Conservation (phyloP, 1,140 invertebrate genomes). For the Prorops nasuta region DNA sequence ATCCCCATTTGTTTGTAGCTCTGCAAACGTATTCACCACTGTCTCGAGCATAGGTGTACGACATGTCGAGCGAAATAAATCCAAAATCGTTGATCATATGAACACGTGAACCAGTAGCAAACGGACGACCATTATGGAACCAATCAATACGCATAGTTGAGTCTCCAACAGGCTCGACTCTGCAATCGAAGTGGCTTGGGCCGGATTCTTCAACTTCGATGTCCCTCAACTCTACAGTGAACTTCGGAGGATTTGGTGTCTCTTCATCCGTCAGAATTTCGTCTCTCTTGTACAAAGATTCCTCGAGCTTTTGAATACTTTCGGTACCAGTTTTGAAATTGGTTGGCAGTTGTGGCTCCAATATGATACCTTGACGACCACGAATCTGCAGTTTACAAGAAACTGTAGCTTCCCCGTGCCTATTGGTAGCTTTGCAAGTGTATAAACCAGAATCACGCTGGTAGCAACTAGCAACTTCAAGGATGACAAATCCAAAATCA, state of each 20-base stretch:
- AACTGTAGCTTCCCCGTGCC: conserved; percentile 84
- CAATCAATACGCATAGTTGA: conserved; percentile 88
- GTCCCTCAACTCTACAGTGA: conserved; percentile 82
- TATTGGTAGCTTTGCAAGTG: conserved; percentile 88
- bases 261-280: conserved; percentile 81
- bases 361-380: conserved; percentile 81
- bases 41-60: conserved; percentile 83
- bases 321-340: conserved; percentile 85
- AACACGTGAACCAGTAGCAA: conserved; percentile 84
- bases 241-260: conserved; percentile 79
- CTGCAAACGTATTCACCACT: conserved; percentile 83
- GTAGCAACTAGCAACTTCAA: conserved; percentile 87
- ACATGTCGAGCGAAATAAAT: conserved; percentile 85
- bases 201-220: conserved; percentile 83
- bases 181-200: conserved; percentile 87
- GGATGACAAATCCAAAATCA: conserved; percentile 91
- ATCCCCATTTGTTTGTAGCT: conserved; percentile 83
- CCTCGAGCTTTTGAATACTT: conserved; percentile 87
- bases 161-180: conserved; percentile 84
- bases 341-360: conserved; percentile 85
- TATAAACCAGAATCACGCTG: conserved; percentile 86
- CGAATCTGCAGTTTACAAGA: conserved; percentile 82
- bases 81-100: conserved; percentile 92
- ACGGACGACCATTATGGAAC: conserved; percentile 88
- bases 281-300: conserved; percentile 82